Conservation (phyloP, 2,888 invertebrate species). For the Camptogramma bilineatum region DNA sequence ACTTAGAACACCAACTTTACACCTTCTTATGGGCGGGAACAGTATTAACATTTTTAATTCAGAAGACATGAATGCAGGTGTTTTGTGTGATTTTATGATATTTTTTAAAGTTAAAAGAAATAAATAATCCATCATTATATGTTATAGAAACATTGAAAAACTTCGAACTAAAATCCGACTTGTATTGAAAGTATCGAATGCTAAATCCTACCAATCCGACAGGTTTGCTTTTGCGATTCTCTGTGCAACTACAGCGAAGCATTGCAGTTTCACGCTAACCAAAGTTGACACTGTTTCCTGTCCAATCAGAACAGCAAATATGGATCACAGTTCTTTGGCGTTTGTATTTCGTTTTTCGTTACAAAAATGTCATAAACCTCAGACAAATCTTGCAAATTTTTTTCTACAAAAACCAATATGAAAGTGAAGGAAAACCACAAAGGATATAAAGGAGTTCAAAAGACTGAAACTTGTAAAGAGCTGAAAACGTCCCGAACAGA, state of each 20-base stretch:
- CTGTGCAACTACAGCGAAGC: conserved; percentile 30
- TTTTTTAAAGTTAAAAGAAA: no score
- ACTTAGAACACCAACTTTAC: conserved; percentile 38
- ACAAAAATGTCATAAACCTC: background rate
- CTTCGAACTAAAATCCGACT: background rate
- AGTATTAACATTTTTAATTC: conserved; percentile 32
- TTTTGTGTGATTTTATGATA: conserved; percentile 9
- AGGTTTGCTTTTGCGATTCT: conserved; percentile 31
- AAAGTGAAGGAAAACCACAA: conserved; percentile 18
- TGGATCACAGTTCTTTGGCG: conserved; percentile 33
- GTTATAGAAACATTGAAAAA: background rate
- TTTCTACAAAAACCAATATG: conserved; percentile 13
- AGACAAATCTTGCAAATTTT: conserved; percentile 1
- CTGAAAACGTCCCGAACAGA: conserved; percentile 6
- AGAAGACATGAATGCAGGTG: conserved; percentile 10
- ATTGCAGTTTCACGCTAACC: conserved; percentile 36
- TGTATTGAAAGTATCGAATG: conserved; percentile 26
- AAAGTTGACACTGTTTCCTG: conserved; percentile 44
- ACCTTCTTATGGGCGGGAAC: conserved; percentile 34
- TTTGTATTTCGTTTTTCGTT: conserved; percentile 19
- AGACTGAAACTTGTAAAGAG: conserved; percentile 17
- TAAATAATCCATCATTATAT: background rate
- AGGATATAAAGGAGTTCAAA: conserved; percentile 12
- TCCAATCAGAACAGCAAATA: conserved; percentile 46
- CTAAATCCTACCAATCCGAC: conserved; percentile 22